These are phyloP conservation scores for Schlechtendalia chinensis DNA, from an alignment of 1,140 invertebrate genomes.

Conservation along the genomic window DNA sequence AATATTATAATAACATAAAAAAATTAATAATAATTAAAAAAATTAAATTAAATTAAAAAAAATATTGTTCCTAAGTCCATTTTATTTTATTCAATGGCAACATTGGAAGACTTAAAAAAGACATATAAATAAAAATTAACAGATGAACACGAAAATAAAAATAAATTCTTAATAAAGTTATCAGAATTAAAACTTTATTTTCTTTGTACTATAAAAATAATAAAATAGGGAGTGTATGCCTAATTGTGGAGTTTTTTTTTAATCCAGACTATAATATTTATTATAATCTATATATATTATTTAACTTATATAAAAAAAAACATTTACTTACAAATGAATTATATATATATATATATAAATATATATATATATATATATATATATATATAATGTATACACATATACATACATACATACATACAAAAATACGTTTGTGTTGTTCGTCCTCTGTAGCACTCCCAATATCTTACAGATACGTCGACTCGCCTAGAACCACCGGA, in stretches of 20 bases:
- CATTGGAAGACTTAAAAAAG: constrained; percentile 48
- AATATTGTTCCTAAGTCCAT: constrained; percentile 49
- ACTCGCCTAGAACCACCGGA: constrained; percentile 48
- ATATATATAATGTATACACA: not conserved
- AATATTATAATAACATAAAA: constrained; percentile 46
- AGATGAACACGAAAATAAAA: constrained; percentile 49
- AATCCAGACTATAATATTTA: constrained; percentile 44
- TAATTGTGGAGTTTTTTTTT: constrained; percentile 37
- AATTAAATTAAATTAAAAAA: constrained; percentile 10
- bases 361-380: not conserved
- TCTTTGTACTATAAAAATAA: constrained; percentile 50
- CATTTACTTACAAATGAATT: constrained; percentile 27
- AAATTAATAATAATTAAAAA: constrained; percentile 10
- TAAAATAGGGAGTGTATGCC: constrained; percentile 40
- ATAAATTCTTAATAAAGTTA: constrained; percentile 47
- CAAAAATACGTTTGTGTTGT: constrained; percentile 29
- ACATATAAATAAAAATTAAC: constrained; percentile 46
- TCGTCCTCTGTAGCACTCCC: constrained; percentile 42
- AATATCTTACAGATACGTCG: constrained; percentile 46
- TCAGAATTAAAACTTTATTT: constrained; percentile 47
- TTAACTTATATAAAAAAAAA: constrained; percentile 46
- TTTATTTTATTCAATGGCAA: constrained; percentile 49
- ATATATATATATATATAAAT: constrained; percentile 16
- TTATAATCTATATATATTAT: constrained; percentile 38
- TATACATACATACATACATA: constrained; percentile 10